Conservation (phyloP, 2,797 vertebrate species). For the Lepilemur septentrionalis region DNA sequence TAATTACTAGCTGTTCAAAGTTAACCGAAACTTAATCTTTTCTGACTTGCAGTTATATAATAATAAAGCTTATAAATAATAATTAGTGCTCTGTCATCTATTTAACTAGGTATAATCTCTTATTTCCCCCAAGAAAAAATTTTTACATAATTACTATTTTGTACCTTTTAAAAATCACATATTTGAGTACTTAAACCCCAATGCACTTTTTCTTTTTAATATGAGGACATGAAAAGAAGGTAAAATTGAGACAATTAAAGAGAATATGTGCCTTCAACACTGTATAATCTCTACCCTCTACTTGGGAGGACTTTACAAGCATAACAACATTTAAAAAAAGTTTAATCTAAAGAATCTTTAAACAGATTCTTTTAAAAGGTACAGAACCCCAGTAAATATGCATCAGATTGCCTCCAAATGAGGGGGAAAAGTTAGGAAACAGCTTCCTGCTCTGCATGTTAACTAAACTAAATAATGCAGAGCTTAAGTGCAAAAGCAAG, state of each 20-base stretch:
- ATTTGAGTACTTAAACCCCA: conserved; percentile 16
- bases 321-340: conserved; percentile 46
- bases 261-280: conserved; percentile 35
- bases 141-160: conserved; percentile 66
- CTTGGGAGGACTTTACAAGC: conserved; percentile 8
- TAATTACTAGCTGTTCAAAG: conserved; percentile 68
- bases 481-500: conserved; percentile 65
- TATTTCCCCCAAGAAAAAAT: conserved; percentile 55
- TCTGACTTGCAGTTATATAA: conserved; percentile 60
- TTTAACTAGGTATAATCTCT: conserved; percentile 54
- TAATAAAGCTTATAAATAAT: conserved; percentile 73
- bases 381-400: conserved; percentile 63
- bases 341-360: conserved; percentile 58
- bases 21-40: conserved; percentile 71
- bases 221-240: conserved; percentile 18
- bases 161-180: conserved; percentile 22
- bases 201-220: background rate
- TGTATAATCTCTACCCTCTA: conserved; percentile 19
- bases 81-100: conserved; percentile 70
- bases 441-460: conserved; percentile 68
- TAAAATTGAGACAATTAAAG: conserved; percentile 50
- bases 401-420: conserved; percentile 68
- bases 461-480: conserved; percentile 79
- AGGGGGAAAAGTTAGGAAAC: conserved; percentile 60
- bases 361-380: conserved; percentile 59